Base-by-base conservation (phyloP, 2,888 invertebrate species). In the Meandrusa payeni region DNA sequence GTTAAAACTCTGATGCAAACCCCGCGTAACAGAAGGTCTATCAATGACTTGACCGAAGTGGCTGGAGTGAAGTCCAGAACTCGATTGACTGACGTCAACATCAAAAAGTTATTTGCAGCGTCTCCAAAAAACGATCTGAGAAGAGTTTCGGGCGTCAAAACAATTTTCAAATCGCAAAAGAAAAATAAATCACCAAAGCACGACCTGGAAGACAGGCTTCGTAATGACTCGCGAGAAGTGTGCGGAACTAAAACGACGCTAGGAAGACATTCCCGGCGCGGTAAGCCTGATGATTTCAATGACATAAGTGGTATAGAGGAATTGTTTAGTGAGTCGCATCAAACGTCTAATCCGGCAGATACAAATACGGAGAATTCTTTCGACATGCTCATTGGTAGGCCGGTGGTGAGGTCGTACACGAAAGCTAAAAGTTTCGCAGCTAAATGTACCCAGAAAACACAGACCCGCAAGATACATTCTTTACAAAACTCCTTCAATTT, bases 251-350 rank as follows among this genome's bases (percentile, higher is more conserved):
- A 75, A 46, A 57, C 59, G 23, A 56, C 55, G 0, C 20, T 75
- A 10, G 57, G 55, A 2, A 47, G 50, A 1, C 54, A 51, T 2
- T 72, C 75, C 51, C 42, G 53, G 1, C 52, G 52, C 9, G 51
- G 56, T 7, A 62, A 52, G 11, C 47, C 36, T 2, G 56, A 59
- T 15, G 58, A 61, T 7, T 49, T 55, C 5, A 54, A 56, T 22
- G 68, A 83, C 45, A 51, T 85, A 6, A 83, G 82, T 45, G 86
- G 85, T 0, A 61, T 87, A 0, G 77, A 76, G 22, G 72, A 75
- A 41, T 42, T 87, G 1, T 76, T 77, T 41, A 55, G 74, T 22
- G 64, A 64, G 22, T 62, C 73, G 1, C 47, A 34, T 23, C 44
- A 36, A 0, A 64, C 68, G 0, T 24, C 46, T 0, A 31, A 45